Evolutionary conservation across 2,888 invertebrate species (phyloP).

Genomic region (Sinodicranocentrus sp.): DNA sequence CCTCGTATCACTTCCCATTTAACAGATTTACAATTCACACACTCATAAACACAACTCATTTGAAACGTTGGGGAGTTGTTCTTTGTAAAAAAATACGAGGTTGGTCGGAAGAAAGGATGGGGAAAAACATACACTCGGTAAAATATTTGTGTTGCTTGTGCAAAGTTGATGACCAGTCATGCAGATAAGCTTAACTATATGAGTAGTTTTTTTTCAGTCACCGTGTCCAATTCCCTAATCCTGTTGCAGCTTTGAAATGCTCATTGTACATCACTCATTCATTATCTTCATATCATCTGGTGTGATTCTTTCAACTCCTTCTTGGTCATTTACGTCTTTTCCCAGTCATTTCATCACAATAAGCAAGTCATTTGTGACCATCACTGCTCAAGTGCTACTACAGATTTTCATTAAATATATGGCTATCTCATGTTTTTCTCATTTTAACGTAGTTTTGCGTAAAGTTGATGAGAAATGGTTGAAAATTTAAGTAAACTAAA

Average conservation of each 20-base stretch:
- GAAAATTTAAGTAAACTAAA: no score
- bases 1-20: background rate
- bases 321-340: conserved; percentile 16
- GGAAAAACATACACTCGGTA: background rate
- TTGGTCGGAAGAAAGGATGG: no score
- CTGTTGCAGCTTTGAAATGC: background rate
- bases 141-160: background rate
- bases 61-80: no score
- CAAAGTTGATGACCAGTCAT: conserved; percentile 52
- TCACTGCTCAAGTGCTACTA: background rate
- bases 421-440: no score
- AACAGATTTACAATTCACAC: conserved; percentile 28
- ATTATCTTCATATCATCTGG: background rate
- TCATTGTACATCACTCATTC: background rate
- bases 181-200: conserved; percentile 4
- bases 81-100: no score
- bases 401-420: no score
- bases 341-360: conserved; percentile 16
- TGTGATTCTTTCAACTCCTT: conserved; percentile 23
- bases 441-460: no score
- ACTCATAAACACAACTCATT: no score
- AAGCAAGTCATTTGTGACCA: background rate
- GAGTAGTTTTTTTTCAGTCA: conserved; percentile 5
- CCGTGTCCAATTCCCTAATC: conserved; percentile 44
- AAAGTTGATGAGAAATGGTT: no score